These are phyloP conservation scores for Oxygymnocypris stewartii DNA, from an alignment of 2,113 vertebrate species.

Conservation along the genomic window DNA sequence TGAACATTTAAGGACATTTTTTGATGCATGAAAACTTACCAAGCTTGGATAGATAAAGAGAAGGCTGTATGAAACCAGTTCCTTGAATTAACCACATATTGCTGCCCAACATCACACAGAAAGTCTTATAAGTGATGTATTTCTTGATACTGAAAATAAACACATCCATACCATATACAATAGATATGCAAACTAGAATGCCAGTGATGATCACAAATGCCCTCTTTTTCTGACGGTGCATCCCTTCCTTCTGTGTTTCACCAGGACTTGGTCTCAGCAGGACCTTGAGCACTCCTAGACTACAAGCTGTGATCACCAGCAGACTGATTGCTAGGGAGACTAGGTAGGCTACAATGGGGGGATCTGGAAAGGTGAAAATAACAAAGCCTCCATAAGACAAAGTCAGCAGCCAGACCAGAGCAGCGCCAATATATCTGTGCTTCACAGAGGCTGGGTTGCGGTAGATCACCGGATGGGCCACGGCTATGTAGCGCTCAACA, in stretches of 20 bases:
- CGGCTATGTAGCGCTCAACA: conserved; percentile 6
- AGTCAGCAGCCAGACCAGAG: neutral
- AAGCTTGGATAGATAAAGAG: neutral
- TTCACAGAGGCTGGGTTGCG: neutral
- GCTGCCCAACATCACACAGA: neutral
- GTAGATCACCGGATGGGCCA: neutral
- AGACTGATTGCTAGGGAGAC: neutral
- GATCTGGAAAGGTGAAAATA: neutral
- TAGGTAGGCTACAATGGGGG: neutral
- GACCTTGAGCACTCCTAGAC: conserved; percentile 7
- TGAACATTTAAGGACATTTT: neutral
- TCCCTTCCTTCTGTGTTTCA: neutral
- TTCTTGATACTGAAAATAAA: neutral
- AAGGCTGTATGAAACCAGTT: neutral
- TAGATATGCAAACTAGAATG: conserved; percentile 12
- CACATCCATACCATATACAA: conserved; percentile 2
- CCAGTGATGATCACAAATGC: conserved; percentile 24
- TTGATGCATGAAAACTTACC: neutral
- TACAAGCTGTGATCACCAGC: neutral
- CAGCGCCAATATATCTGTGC: conserved; percentile 7
- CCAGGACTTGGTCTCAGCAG: conserved; percentile 17
- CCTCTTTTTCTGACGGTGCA: conserved; percentile 23
- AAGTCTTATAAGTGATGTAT: neutral
- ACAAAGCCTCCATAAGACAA: neutral
- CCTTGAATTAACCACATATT: neutral